Conservation (phyloP, 2,888 invertebrate genomes). For the Masnerella sp. region DNA sequence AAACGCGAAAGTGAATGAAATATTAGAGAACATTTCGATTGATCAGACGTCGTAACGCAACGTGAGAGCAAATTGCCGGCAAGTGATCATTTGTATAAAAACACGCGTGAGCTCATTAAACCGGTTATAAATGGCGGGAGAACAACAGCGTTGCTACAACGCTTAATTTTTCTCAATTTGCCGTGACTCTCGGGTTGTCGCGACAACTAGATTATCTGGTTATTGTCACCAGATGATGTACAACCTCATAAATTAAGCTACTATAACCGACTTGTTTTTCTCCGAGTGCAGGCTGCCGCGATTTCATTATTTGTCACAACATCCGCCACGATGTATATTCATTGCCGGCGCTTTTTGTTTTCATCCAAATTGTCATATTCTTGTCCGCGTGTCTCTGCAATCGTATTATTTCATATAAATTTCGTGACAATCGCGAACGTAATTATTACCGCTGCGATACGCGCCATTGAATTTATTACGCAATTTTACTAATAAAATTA, state of each 20-base stretch:
- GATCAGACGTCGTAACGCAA: conserved; percentile 2
- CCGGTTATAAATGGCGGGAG: conserved; percentile 36
- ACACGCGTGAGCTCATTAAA: conserved; percentile 29
- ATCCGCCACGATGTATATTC: conserved; percentile 33
- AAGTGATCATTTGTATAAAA: conserved; percentile 14
- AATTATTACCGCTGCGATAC: conserved; percentile 43
- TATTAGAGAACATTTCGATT: neutral
- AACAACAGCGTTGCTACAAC: conserved; percentile 13
- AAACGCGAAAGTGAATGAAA: neutral
- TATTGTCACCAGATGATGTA: conserved; percentile 45
- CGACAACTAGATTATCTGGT: conserved; percentile 47
- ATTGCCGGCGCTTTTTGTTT: conserved; percentile 27
- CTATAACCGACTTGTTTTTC: conserved; percentile 29
- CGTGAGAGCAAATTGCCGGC: conserved; percentile 6
- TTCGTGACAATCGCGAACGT: conserved; percentile 36
- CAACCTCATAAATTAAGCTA: conserved; percentile 37
- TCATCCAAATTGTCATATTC: conserved; percentile 17
- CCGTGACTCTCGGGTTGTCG: conserved; percentile 24
- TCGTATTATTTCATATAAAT: conserved; percentile 37
- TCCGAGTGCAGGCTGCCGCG: conserved; percentile 8
- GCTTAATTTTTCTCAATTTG: conserved; percentile 49
- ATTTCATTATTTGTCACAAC: conserved; percentile 49
- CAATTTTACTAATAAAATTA: conserved; percentile 48
- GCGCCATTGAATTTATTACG: conserved; percentile 40
- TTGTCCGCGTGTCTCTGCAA: conserved; percentile 3